phyloP scores from a whole-genome alignment of 2,888 invertebrate genomes.

The Argynnis bischoffii region DNA sequence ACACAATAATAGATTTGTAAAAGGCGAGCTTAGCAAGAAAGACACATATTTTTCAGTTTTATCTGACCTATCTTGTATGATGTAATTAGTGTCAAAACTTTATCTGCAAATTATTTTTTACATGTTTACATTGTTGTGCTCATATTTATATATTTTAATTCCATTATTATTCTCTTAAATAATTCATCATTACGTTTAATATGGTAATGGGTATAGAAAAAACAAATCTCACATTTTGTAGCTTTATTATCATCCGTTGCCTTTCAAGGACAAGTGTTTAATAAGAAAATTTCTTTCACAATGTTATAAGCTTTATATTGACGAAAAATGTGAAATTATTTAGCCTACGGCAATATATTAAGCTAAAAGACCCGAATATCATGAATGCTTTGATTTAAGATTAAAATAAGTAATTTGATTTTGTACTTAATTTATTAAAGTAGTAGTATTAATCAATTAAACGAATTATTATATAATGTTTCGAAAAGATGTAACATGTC shows the following conservation, averaged over 20 bases:
- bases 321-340: not conserved
- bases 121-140: no score
- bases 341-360: not conserved
- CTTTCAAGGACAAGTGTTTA: conserved; percentile 12
- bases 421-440: not conserved
- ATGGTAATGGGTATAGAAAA: not conserved
- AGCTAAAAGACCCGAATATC: not conserved
- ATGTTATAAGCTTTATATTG: conserved; percentile 1
- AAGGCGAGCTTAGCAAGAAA: no score
- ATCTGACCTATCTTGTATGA: no score
- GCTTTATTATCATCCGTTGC: not conserved
- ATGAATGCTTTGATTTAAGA: not conserved
- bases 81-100: no score
- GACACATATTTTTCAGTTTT: no score
- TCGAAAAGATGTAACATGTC: conserved; percentile 26
- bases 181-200: conserved; percentile 1
- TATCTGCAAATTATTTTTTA: no score
- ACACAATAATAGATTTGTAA: no score
- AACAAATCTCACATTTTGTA: not conserved
- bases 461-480: conserved; percentile 2
- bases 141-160: no score
- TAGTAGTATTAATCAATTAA: conserved; percentile 1
- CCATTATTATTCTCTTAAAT: not conserved
- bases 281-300: not conserved
- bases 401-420: not conserved